Conservation (phyloP, 2,888 invertebrate species). For the Sclerodermus sp. region DNA sequence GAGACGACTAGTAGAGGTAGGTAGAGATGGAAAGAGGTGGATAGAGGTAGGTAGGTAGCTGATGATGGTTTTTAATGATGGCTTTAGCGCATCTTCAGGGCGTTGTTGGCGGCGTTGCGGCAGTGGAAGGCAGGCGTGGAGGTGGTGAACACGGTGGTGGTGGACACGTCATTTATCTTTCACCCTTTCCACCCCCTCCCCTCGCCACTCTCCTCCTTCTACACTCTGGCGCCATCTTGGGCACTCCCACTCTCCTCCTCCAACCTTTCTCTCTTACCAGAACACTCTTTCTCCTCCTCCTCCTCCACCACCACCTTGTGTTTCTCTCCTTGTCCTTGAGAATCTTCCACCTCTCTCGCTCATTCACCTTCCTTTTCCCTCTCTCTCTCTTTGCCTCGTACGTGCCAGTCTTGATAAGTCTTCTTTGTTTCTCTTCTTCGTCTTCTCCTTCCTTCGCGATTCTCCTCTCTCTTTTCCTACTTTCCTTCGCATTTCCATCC, state of each 20-base stretch:
- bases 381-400: no score
- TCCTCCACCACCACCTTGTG: conserved; percentile 21
- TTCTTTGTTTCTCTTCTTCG: background rate
- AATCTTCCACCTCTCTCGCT: conserved; percentile 8
- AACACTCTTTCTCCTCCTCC: conserved; percentile 17
- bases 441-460: conserved; percentile 2
- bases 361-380: no score
- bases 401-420: background rate
- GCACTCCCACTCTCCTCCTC: conserved; percentile 45
- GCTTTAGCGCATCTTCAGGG: no score
- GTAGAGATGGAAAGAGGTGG: no score
- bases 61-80: no score
- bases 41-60: no score
- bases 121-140: conserved; percentile 3
- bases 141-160: conserved; percentile 37
- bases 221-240: conserved; percentile 52
- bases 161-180: conserved; percentile 57
- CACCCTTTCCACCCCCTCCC: conserved; percentile 42
- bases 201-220: conserved; percentile 27
- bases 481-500: background rate
- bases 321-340: conserved; percentile 17
- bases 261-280: conserved; percentile 18
- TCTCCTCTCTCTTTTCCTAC: background rate
- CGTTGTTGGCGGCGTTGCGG: no score
- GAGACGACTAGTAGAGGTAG: no score